These are phyloP conservation scores for Silurus asotus DNA, from an alignment of 2,113 vertebrate species.

Conservation along the genomic window DNA sequence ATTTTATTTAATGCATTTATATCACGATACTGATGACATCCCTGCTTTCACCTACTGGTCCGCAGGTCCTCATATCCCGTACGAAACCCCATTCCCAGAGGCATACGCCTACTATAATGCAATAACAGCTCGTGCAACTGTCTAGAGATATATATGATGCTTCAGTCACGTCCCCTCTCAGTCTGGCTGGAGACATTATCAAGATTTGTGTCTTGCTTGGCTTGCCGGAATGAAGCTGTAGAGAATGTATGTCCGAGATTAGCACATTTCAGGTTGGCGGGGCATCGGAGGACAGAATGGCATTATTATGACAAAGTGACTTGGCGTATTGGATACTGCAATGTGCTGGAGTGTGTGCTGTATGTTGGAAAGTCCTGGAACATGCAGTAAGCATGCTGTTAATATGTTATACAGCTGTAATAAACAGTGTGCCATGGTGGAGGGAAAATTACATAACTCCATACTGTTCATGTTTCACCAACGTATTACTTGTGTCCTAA, in stretches of 20 bases:
- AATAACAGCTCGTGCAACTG: conserved; percentile 62
- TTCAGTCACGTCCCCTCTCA: conserved; percentile 63
- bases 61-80: conserved; percentile 61
- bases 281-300: conserved; percentile 8
- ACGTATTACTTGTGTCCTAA: neutral
- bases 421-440: neutral
- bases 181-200: conserved; percentile 63
- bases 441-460: neutral
- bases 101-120: conserved; percentile 68
- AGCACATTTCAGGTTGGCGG: conserved; percentile 19
- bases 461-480: neutral
- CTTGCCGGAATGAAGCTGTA: conserved; percentile 49
- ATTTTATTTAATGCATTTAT: neutral
- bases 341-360: neutral
- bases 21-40: conserved; percentile 4
- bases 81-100: conserved; percentile 60
- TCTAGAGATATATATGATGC: conserved; percentile 67
- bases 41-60: conserved; percentile 53
- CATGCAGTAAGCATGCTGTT: neutral
- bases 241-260: conserved; percentile 40
- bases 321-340: neutral
- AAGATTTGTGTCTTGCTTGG: conserved; percentile 57
- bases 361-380: neutral
- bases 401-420: neutral
- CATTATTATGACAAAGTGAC: conserved; percentile 8